Evolutionary conservation across 1,140 invertebrate genomes (phyloP).

Genomic region (Lerema accius): DNA sequence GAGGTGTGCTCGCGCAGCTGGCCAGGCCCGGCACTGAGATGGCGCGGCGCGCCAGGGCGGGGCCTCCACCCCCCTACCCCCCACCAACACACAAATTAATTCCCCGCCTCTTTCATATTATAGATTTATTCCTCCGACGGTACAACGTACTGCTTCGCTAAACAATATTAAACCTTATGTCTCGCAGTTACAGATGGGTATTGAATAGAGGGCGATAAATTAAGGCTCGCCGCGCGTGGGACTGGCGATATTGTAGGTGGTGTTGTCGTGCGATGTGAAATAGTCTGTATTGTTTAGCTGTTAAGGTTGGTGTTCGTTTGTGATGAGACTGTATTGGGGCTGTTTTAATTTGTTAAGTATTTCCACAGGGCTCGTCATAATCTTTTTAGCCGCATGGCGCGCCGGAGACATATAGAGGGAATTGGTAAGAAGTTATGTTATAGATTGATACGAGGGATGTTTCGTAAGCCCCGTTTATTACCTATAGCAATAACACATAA

Average conservation of each 20-base stretch:
- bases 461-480: constrained; percentile 37
- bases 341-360: constrained; percentile 65
- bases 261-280: constrained; percentile 37
- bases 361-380: constrained; percentile 74
- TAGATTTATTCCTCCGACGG: constrained; percentile 78
- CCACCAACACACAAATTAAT: constrained; percentile 70
- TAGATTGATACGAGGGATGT: constrained; percentile 41
- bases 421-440: constrained; percentile 63
- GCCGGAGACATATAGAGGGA: constrained; percentile 65
- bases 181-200: constrained; percentile 67
- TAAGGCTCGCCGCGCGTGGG: constrained; percentile 72
- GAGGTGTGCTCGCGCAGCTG: constrained; percentile 51
- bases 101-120: constrained; percentile 80
- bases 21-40: constrained; percentile 68
- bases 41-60: constrained; percentile 67
- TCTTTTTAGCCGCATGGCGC: constrained; percentile 78
- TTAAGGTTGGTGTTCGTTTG: constrained; percentile 52
- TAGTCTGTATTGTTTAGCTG: constrained; percentile 39
- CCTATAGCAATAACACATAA: constrained; percentile 26
- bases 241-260: constrained; percentile 65
- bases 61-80: constrained; percentile 56
- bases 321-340: constrained; percentile 48
- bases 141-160: constrained; percentile 57
- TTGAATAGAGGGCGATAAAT: constrained; percentile 72
- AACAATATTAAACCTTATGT: constrained; percentile 78